phyloP scores from a whole-genome alignment of 2,113 vertebrate genomes.

The Notarius lentiginosus region DNA sequence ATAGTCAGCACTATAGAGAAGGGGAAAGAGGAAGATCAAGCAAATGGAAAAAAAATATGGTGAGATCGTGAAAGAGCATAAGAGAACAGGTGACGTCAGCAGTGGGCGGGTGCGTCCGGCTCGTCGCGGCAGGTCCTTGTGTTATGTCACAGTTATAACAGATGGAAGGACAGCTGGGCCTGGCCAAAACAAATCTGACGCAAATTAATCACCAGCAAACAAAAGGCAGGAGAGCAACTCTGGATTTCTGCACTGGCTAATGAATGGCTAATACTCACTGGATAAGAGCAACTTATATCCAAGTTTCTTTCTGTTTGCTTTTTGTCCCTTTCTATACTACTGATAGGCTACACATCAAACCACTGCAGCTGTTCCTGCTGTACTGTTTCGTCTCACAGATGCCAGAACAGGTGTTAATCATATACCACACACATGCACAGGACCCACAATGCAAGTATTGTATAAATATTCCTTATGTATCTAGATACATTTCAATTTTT shows the following conservation, averaged over 20 bases:
- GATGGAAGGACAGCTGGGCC: slow-evolving; percentile 70
- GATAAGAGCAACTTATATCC: background rate
- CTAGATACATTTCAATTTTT: background rate
- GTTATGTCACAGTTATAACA: slow-evolving; percentile 60
- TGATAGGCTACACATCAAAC: background rate
- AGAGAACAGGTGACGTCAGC: slow-evolving; percentile 44
- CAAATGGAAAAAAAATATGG: slow-evolving; percentile 14
- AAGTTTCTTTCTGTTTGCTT: background rate
- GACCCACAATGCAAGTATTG: background rate
- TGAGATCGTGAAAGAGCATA: slow-evolving; percentile 9
- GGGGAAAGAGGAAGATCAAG: slow-evolving; percentile 21
- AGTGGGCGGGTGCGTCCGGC: slow-evolving; percentile 29
- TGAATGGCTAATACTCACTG: slow-evolving; percentile 7
- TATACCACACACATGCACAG: background rate
- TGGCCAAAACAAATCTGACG: slow-evolving; percentile 65
- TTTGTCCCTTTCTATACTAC: background rate
- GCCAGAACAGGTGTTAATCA: background rate
- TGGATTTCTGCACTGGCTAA: slow-evolving; percentile 38
- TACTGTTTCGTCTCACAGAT: background rate
- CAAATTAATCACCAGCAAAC: slow-evolving; percentile 69
- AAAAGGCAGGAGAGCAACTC: slow-evolving; percentile 51
- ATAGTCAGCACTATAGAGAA: slow-evolving; percentile 27
- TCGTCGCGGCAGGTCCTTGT: slow-evolving; percentile 48
- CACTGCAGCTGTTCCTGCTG: background rate
- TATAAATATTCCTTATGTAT: background rate